Evolutionary conservation across 2,113 vertebrate species (phyloP).

Genomic region (Uropsilus gracilis): DNA sequence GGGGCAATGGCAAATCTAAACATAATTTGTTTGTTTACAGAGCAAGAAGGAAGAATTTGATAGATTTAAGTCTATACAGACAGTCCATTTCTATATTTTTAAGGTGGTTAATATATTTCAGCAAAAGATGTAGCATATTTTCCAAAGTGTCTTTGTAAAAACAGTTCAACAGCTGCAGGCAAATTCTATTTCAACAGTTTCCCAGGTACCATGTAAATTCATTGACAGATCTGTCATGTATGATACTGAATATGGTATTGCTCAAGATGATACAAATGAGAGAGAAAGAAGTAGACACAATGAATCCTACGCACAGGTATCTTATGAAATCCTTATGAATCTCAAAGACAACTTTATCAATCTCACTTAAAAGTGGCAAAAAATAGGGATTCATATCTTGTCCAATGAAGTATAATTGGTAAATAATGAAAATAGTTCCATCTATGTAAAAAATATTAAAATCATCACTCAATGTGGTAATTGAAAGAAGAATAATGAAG

Average conservation of each 20-base stretch:
- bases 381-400: background rate
- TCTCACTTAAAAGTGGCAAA: background rate
- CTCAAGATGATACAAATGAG: background rate
- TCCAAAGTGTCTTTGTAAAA: background rate
- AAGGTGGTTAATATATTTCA: slow-evolving; percentile 18
- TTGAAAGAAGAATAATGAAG: background rate
- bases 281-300: background rate
- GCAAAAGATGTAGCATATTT: background rate
- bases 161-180: background rate
- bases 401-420: background rate
- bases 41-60: slow-evolving; percentile 36
- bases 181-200: background rate
- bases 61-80: slow-evolving; percentile 17
- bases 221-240: background rate
- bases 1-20: slow-evolving; percentile 63
- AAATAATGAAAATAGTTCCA: background rate
- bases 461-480: too few species aligned
- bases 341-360: background rate
- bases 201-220: background rate
- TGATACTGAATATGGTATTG: background rate
- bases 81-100: background rate
- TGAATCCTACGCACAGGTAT: background rate
- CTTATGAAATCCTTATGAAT: background rate
- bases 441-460: too few species aligned
- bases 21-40: slow-evolving; percentile 41